Conservation (phyloP, 1,140 invertebrate genomes). For the Bombyx mandarina region DNA sequence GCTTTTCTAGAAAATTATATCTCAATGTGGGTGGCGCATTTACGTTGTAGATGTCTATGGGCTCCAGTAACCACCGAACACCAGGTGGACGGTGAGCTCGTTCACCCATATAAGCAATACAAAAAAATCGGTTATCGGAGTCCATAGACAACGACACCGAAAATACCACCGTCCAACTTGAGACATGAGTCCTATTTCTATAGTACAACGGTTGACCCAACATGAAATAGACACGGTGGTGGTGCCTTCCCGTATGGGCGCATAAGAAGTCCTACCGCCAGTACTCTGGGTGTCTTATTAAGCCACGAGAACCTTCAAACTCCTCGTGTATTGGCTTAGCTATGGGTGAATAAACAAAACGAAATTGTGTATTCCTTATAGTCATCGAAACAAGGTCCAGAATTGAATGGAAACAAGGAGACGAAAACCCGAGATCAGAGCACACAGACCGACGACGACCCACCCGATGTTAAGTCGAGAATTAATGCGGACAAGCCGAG, state of each 20-base stretch:
- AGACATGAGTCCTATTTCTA: not conserved
- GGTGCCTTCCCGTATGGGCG: too few relatives aligned
- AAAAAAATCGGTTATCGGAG: not conserved
- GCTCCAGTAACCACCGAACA: not conserved
- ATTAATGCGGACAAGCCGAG: not conserved
- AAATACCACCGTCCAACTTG: too few relatives aligned
- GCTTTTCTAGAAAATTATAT: not conserved
- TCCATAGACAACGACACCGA: not conserved
- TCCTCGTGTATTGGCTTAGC: too few relatives aligned
- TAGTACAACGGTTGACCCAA: too few relatives aligned
- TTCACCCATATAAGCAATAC: too few relatives aligned
- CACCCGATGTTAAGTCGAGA: not conserved
- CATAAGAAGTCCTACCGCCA: too few relatives aligned
- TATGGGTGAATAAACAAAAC: too few relatives aligned
- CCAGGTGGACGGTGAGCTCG: not conserved
- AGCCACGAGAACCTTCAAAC: too few relatives aligned
- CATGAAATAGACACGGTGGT: too few relatives aligned
- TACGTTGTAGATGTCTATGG: too few relatives aligned
- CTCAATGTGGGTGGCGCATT: too few relatives aligned
- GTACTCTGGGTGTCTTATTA: too few relatives aligned
- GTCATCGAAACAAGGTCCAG: slow-evolving; percentile 42
- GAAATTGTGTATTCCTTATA: slow-evolving; percentile 13
- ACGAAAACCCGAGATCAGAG: slow-evolving; percentile 21
- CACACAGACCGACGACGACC: slow-evolving; percentile 25
- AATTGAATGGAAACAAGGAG: slow-evolving; percentile 12